Conservation (phyloP, 1,140 invertebrate genomes). For the Stegodyphus mimosarum region DNA sequence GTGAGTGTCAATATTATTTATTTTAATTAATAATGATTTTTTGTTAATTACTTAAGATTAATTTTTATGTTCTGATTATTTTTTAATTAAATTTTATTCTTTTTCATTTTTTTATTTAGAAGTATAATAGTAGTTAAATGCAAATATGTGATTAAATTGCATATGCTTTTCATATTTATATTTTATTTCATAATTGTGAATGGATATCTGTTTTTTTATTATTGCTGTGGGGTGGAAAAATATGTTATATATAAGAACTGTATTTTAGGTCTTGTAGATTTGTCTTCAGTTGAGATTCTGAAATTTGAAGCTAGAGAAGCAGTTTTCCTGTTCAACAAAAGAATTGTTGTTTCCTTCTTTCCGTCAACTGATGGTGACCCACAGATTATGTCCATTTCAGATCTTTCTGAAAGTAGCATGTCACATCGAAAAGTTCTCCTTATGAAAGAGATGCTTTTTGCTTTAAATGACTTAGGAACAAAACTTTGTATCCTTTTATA, state of each 20-base stretch:
- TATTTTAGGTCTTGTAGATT: constrained; percentile 7
- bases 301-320: constrained; percentile 55
- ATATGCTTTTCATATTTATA: not conserved
- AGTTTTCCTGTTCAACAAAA: constrained; percentile 37
- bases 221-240: not conserved
- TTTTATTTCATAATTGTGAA: not conserved
- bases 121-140: not conserved
- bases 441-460: constrained; percentile 36
- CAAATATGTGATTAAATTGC: not conserved
- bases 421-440: constrained; percentile 36
- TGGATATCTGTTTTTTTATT: not conserved
- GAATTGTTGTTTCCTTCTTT: constrained; percentile 42
- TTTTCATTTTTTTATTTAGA: not conserved
- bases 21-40: not conserved
- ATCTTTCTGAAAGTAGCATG: constrained; percentile 21
- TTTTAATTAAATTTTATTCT: not conserved
- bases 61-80: not conserved
- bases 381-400: constrained; percentile 45
- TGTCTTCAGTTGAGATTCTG: constrained; percentile 21
- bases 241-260: not conserved
- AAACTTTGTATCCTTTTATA: constrained; percentile 54
- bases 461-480: constrained; percentile 32
- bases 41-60: not conserved
- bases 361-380: constrained; percentile 8
- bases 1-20: constrained; percentile 6